A percentile compares a stretch with the other conserved stretches of the same genome.
phyloP scores from a whole-genome alignment of 2,113 vertebrate species.

The Erinaceus europaeus region DNA sequence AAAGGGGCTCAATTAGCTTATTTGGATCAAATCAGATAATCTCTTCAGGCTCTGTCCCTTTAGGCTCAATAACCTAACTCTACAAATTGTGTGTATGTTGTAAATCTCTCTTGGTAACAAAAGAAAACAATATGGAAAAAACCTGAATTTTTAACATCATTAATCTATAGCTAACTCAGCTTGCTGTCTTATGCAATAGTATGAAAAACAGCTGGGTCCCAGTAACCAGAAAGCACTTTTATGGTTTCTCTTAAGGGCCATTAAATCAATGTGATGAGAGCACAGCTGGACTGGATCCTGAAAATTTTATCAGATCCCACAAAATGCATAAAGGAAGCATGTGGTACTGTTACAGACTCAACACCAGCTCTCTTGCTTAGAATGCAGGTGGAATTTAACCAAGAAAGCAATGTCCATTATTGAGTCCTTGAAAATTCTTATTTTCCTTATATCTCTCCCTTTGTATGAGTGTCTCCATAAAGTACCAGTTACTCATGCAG shows the following conservation, averaged over 20 bases:
- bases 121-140: slow-evolving; percentile 76
- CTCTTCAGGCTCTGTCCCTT: slow-evolving; percentile 64
- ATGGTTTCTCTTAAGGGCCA: slow-evolving; percentile 86
- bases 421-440: slow-evolving; percentile 55
- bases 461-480: slow-evolving; percentile 62
- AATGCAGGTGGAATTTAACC: slow-evolving; percentile 81
- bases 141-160: slow-evolving; percentile 82
- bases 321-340: slow-evolving; percentile 81
- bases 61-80: slow-evolving; percentile 61
- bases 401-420: slow-evolving; percentile 16
- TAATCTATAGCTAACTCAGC: slow-evolving; percentile 83
- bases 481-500: slow-evolving; percentile 58
- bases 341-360: slow-evolving; percentile 61
- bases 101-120: slow-evolving; percentile 63
- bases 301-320: slow-evolving; percentile 85
- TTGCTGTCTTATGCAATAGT: slow-evolving; percentile 83
- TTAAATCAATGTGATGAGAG: slow-evolving; percentile 89
- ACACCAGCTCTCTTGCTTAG: slow-evolving; percentile 65
- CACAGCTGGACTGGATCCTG: slow-evolving; percentile 85
- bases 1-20: slow-evolving; percentile 46
- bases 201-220: slow-evolving; percentile 83
- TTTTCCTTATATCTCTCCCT: slow-evolving; percentile 48
- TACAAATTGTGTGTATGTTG: slow-evolving; percentile 70
- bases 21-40: slow-evolving; percentile 61
- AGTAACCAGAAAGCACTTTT: slow-evolving; percentile 86